Conservation (phyloP, 2,113 vertebrate genomes). For the Mus musculus region DNA sequence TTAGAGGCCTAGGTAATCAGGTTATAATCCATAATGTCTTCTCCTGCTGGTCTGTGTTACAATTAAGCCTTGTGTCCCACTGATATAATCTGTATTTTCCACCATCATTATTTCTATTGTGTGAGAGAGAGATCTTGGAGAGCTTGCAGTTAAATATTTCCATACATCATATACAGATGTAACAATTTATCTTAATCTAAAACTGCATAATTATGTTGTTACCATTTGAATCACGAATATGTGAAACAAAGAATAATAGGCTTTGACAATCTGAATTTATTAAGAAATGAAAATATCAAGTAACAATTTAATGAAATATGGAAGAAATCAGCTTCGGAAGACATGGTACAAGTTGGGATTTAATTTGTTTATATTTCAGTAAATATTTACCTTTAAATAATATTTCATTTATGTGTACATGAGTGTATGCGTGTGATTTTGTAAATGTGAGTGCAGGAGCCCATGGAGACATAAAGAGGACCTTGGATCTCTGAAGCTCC, state of each 20-base stretch:
- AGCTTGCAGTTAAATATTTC: not conserved
- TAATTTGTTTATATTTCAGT: not conserved
- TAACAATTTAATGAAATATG: not conserved
- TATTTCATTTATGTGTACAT: not conserved
- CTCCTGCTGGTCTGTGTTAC: not conserved
- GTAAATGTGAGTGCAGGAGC: not conserved
- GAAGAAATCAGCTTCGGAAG: not conserved
- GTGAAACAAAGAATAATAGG: not conserved
- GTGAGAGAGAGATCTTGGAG: not conserved
- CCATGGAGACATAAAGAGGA: not conserved
- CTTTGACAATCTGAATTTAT: not conserved
- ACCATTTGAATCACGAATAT: not conserved
- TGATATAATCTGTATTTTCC: not conserved
- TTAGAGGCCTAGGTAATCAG: not conserved
- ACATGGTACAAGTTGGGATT: not conserved
- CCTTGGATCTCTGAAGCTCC: not conserved
- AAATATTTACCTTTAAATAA: not conserved
- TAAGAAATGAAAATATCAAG: not conserved
- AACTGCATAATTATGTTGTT: not conserved
- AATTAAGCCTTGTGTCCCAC: not conserved
- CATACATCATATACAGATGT: not conserved
- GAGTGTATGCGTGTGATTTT: not conserved
- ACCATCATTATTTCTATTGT: not conserved
- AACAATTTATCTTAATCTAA: not conserved
- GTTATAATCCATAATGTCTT: accelerated